Evolutionary conservation across 2,888 invertebrate genomes (phyloP).

Genomic region (Brachyopa scutellaris): DNA sequence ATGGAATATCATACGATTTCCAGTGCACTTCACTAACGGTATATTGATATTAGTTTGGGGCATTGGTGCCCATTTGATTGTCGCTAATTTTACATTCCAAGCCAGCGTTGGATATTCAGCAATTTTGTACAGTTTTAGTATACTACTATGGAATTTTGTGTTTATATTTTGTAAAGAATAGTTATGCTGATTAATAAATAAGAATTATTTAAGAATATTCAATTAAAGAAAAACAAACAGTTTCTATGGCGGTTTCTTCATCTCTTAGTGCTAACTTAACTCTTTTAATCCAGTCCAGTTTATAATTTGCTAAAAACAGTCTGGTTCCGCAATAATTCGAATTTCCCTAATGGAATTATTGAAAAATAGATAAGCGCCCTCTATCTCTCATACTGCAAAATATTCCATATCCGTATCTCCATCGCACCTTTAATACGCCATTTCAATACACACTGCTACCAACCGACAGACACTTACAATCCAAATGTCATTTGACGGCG

Average conservation of each 20-base stretch:
- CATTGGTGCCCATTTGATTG: constrained; percentile 78
- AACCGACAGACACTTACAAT: constrained; percentile 12
- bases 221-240: too few species aligned
- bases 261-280: too few species aligned
- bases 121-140: constrained; percentile 77
- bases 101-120: constrained; percentile 79
- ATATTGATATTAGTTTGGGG: constrained; percentile 80
- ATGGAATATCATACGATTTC: constrained; percentile 79
- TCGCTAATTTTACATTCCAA: constrained; percentile 80
- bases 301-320: too few species aligned
- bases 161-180: constrained; percentile 77
- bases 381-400: not conserved
- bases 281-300: too few species aligned
- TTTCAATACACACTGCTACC: constrained; percentile 15
- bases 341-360: too few species aligned
- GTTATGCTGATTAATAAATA: not conserved
- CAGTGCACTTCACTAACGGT: constrained; percentile 80
- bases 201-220: constrained; percentile 1
- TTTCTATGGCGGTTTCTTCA: too few species aligned
- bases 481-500: constrained; percentile 68
- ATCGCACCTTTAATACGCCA: constrained; percentile 31
- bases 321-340: too few species aligned
- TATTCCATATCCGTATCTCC: not conserved
- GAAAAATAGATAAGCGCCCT: not conserved
- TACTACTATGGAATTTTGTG: constrained; percentile 79